Base-by-base conservation (phyloP, 1,140 invertebrate species). In the Odontomachus brunneus region DNA sequence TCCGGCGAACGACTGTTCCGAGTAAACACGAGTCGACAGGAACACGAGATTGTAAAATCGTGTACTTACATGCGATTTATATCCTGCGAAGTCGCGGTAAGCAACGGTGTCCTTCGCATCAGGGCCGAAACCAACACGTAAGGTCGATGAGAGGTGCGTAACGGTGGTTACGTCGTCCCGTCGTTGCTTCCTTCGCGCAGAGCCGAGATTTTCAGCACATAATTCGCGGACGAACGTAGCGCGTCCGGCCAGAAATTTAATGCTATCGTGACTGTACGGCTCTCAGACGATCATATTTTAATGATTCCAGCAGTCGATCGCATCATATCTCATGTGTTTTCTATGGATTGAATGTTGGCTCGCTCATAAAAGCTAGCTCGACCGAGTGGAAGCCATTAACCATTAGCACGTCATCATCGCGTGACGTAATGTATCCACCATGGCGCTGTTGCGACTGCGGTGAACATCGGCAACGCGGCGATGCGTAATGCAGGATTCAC, bases 251-350 rank as follows among this genome's bases (percentile, higher is more conserved):
- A 84, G 84, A 90, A 88, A 91, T 92, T 57, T 69, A 88, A 85
- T 69, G 87, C 65, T 90, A 83, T 87, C 74, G 81, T 80, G 75
- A 87, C 73, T 62, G 78, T 84, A 74, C 59, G 86, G 84, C 82
- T 71, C 69, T 92, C 87, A 88, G 83, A 67, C 88, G 84, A 90
- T 92, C 91, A 91, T 92, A 89, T 89, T 91, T 88, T 91, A 85
- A 91, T 78, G 81, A 82, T 86, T 90, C 80, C 84, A 86, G 71
- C 59, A 83, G 78, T 82, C 89, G 91, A 93, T 93, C 63, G 91
- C 91, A 93, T 92, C 91, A 92, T 91, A 83, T 90, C 85, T 89
- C 91, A 91, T 92, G 80, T 87, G 88, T 89, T 92, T 91, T 91
- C 85, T 90, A 86, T 92, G 85, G 92, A 93, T 93, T 90, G 88